Percentiles rank a stretch among this genome's conserved stretches.
phyloP scores from a whole-genome alignment of 2,113 vertebrate species.

The Bagarius yarrelli region DNA sequence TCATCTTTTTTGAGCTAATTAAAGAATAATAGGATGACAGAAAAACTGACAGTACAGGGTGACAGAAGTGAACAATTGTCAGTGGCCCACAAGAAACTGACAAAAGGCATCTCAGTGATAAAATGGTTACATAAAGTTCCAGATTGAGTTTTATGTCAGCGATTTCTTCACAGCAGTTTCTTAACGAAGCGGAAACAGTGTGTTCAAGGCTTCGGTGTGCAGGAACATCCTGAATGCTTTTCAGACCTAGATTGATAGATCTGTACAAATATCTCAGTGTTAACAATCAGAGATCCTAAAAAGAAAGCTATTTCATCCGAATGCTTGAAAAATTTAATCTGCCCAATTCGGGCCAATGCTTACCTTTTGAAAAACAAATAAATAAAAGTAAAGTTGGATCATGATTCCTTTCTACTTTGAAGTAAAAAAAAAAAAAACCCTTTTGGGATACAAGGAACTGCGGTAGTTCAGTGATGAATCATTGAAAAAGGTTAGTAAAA shows the following conservation, averaged over 20 bases:
- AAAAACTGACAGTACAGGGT: too few relatives aligned
- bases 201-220: neutral
- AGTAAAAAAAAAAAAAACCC: neutral
- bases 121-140: neutral
- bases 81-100: neutral
- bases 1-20: too few relatives aligned
- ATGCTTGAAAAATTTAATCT: neutral
- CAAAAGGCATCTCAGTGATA: neutral
- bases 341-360: neutral
- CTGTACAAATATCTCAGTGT: neutral
- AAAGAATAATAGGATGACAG: too few relatives aligned
- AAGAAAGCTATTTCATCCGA: slow-evolving; percentile 7
- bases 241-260: neutral
- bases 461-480: slow-evolving; percentile 30
- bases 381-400: neutral
- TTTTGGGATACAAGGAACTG: slow-evolving; percentile 9
- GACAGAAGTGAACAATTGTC: neutral
- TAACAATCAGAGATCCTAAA: neutral
- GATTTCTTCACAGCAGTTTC: neutral
- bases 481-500: slow-evolving; percentile 37
- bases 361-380: slow-evolving; percentile 4
- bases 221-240: slow-evolving; percentile 12
- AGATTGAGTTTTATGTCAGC: neutral
- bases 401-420: neutral
- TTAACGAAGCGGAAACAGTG: neutral